Evolutionary conservation across 2,888 invertebrate species (phyloP).

Genomic region (Anoplius nigerrimus): DNA sequence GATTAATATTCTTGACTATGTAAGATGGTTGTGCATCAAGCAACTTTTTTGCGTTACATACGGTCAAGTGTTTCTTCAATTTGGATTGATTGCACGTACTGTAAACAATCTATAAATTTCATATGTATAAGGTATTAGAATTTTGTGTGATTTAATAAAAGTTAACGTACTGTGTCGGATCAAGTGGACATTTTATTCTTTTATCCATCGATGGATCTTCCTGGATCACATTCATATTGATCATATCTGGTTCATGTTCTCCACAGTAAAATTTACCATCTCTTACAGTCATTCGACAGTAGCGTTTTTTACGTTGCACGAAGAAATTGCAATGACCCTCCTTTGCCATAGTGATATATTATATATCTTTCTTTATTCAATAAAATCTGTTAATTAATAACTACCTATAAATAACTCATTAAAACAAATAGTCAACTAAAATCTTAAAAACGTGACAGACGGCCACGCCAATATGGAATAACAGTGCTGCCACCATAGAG

Average conservation of each 20-base stretch:
- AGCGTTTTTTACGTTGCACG: constrained; percentile 83
- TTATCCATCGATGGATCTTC: constrained; percentile 33
- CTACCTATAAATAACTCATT: too few relatives aligned
- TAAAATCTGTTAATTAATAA: too few relatives aligned
- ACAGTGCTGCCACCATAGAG: too few relatives aligned
- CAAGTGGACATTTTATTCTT: constrained; percentile 84
- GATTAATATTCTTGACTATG: constrained; percentile 77
- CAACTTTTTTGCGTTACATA: constrained; percentile 82
- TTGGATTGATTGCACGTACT: constrained; percentile 83
- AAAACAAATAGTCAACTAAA: too few relatives aligned
- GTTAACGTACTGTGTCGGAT: constrained; percentile 82
- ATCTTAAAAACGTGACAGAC: too few relatives aligned
- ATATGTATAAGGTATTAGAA: neutral
- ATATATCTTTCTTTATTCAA: too few relatives aligned
- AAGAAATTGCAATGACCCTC: constrained; percentile 73
- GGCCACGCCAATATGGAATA: too few relatives aligned
- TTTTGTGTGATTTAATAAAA: constrained; percentile 12
- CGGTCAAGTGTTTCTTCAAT: constrained; percentile 82
- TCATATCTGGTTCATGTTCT: constrained; percentile 75
- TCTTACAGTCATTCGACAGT: constrained; percentile 85
- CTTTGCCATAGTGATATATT: neutral
- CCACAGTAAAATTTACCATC: constrained; percentile 84
- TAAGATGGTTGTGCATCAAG: constrained; percentile 76
- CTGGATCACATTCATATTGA: neutral
- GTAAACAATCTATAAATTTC: constrained; percentile 62